Evolutionary conservation across 2,797 vertebrate genomes (phyloP), one percentile per base, ranked within the genome.

Genomic region (Buphagus erythrorhynchus): DNA sequence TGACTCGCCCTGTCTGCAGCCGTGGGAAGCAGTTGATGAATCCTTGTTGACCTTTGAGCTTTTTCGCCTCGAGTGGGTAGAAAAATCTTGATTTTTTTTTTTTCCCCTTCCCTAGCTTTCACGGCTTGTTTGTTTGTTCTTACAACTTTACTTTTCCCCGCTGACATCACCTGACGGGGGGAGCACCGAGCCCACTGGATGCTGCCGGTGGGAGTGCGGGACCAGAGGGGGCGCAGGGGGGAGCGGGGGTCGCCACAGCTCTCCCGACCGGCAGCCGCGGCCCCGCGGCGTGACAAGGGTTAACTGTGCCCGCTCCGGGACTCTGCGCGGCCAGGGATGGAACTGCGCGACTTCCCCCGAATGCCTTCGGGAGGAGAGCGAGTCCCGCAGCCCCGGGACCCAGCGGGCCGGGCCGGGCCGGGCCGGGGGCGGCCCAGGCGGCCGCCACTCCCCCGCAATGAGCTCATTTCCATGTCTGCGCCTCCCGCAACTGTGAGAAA

Each of bases 391-490:
- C 25, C 16, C 51, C 57, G 51, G 40, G 24, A 24, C 46, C 24
- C 46, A 45, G 65, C 51, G 65, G 59, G 48, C 67, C 67, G 51
- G 29, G 48, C 48, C 26, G 42, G 16, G 54, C 71, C 29, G 49
- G 49, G 75, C 46, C 59, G 71, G 45, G 90, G 96, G 83, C 85
- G 94, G 91, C 94, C 61, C 69, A 26, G 72, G 91, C 58, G 20
- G 73, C 96, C 77, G 94, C 97, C 97, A 95, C 98, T 94, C 98
- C 97, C 95, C 77, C 83, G 71, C 96, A 96, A 97, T 96, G 95
- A 98, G 96, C 96, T 97, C 82, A 97, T 98, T 98, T 97, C 98
- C 98, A 97, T 98, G 94, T 76, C 91, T 88, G 97, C 95, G 59
- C 86, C 97, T 96, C 97, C 96, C 77, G 96, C 94, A 54, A 94